Percentiles rank a stretch among this genome's conserved stretches.
phyloP scores from a whole-genome alignment of 35 echinoderm and acorn worm genomes.

The Patiria miniata region DNA sequence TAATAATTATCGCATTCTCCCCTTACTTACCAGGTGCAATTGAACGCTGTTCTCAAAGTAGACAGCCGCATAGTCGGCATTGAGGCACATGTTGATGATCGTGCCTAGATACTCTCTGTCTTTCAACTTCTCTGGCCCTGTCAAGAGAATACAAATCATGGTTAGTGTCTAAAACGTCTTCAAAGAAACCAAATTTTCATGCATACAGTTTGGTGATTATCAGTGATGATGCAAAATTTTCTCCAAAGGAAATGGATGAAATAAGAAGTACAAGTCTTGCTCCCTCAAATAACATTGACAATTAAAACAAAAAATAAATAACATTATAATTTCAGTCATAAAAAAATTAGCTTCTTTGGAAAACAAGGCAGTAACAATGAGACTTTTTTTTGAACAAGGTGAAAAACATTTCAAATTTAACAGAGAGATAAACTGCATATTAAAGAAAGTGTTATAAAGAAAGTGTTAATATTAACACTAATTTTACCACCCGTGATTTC shows the following conservation, averaged over 20 bases:
- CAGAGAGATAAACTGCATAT: no score
- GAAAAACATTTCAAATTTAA: no score
- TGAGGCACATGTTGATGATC: conserved; percentile 88
- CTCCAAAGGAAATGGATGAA: not conserved
- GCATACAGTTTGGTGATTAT: not conserved
- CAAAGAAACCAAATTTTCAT: not conserved
- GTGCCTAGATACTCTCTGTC: conserved; percentile 96
- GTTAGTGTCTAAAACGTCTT: not conserved
- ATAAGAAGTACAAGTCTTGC: not conserved
- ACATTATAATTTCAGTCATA: no score
- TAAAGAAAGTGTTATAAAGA: no score
- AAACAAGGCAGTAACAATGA: no score
- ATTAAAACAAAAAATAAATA: no score
- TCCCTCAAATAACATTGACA: no score
- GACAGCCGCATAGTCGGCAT: conserved; percentile 96
- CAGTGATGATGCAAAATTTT: not conserved
- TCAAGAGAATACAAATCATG: not conserved
- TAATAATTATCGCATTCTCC: not conserved
- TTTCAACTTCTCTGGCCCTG: conserved; percentile 89
- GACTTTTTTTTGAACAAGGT: no score
- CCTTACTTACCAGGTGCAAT: conserved; percentile 80
- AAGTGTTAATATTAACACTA: no score
- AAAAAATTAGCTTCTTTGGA: no score
- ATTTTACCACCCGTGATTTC: no score
- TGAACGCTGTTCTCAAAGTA: conserved; percentile 95